Evolutionary conservation across 2,113 vertebrate genomes (phyloP), one percentile per base, ranked within the genome.

Genomic region (Leuciscus idus): DNA sequence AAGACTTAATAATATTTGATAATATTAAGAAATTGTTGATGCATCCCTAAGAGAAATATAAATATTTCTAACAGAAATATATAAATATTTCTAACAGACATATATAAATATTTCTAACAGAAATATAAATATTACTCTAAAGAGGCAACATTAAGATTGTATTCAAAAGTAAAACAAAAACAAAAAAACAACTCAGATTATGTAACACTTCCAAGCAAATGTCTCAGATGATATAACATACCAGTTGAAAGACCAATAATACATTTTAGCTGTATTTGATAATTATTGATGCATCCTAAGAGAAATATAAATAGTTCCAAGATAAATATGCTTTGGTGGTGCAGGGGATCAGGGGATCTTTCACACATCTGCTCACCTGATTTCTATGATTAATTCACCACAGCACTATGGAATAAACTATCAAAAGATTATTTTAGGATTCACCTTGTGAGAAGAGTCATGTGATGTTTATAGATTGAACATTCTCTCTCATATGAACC

Each of bases 341-440:
- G 59, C 23, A 70, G 36, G 43, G 39, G 23, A 50, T 21, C 73
- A 64, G 12, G 19, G 43, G 83, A 81, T 43, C 62, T 83, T 79
- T 36, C 64, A 64, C 80, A 79, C 64, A n/a, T 83, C 62, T 36
- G 62, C 70, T 68, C 61, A 85, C 21, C 61, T 79, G 33, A 70
- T 64, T 83, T 30, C 23, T 46, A 28, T 39, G 17, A 46, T 59
- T 57, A 78, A 66, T 70, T 57, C 26, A 84, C 23, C 10, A n/a
- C 2, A 2, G 7, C 46, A 68, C 26, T 68, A 26, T 57, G 75
- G 6, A 76, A 64, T 30, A 36, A 81, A 50, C 4, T 50, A 50
- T 50, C 17, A 33, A 21, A 28, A 17, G 3, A 70, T 76, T 9
- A 9, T 50, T 50, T 39, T 36, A 43, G 4, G 33, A 61, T 23